These are phyloP conservation scores for Conus canariensis DNA, from an alignment of 2,888 invertebrate genomes.

Conservation along the genomic window DNA sequence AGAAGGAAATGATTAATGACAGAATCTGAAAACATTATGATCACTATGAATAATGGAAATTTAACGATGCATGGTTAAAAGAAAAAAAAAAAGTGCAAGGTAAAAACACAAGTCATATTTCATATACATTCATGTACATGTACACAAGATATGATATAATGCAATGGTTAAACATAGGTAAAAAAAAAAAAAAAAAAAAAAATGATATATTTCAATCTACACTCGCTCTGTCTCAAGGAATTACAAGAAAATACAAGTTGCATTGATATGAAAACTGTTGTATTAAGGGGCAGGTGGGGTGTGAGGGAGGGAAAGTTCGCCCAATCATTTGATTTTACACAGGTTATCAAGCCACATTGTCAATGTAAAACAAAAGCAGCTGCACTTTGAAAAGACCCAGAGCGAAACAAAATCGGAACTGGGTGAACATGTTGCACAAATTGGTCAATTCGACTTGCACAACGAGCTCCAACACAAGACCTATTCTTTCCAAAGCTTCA, in stretches of 20 bases:
- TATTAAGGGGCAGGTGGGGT: neutral
- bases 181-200: neutral
- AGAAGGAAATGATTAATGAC: neutral
- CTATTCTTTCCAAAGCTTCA: neutral
- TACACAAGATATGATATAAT: conserved; percentile 43
- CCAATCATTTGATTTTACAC: conserved; percentile 34
- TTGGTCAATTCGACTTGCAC: conserved; percentile 14
- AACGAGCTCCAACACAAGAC: neutral
- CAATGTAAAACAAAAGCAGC: conserved; percentile 9
- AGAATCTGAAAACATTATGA: neutral
- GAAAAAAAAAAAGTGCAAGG: neutral
- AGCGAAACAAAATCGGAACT: neutral
- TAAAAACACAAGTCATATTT: neutral
- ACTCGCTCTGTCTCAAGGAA: conserved; percentile 41
- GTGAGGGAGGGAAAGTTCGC: conserved; percentile 19
- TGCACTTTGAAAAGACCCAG: conserved; percentile 13
- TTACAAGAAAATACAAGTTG: conserved; percentile 32
- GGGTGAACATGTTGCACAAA: neutral
- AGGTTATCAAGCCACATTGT: conserved; percentile 3
- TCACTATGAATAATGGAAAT: neutral
- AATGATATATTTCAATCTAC: conserved; percentile 40
- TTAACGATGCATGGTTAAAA: neutral
- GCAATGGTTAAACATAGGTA: conserved; percentile 28
- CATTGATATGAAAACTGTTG: conserved; percentile 38
- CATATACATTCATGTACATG: neutral